These are phyloP conservation scores for Chaetodon auriga DNA, from an alignment of 2,113 vertebrate genomes.

Conservation along the genomic window DNA sequence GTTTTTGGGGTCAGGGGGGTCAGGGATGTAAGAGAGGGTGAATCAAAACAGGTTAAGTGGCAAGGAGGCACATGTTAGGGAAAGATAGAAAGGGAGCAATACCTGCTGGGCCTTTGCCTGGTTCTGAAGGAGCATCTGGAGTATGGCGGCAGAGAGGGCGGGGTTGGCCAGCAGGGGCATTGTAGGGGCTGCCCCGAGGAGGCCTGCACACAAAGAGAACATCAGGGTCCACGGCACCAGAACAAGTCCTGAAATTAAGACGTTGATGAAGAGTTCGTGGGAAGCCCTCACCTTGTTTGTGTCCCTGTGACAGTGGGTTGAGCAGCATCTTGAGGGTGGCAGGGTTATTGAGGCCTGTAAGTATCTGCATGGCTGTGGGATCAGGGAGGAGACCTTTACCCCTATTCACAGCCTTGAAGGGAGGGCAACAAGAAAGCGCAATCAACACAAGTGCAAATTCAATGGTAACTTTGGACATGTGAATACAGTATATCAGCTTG, in stretches of 20 bases:
- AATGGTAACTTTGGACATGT: not conserved
- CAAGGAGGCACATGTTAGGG: not conserved
- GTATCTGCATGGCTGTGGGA: constrained; percentile 91
- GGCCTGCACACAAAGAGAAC: constrained; percentile 78
- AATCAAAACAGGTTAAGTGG: constrained; percentile 20
- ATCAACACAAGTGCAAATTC: not conserved
- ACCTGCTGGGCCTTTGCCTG: constrained; percentile 91
- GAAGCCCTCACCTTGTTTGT: constrained; percentile 87
- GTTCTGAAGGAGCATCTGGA: constrained; percentile 92
- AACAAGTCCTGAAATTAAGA: not conserved
- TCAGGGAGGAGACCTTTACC: constrained; percentile 96
- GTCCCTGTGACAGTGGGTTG: constrained; percentile 87
- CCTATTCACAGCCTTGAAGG: constrained; percentile 88
- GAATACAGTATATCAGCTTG: not conserved
- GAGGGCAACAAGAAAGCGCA: not conserved
- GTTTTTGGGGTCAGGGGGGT: no score
- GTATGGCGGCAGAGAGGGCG: constrained; percentile 87
- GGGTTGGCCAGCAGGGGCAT: constrained; percentile 89
- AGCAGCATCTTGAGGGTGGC: constrained; percentile 92
- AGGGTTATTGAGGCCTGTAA: constrained; percentile 89
- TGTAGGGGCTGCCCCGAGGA: constrained; percentile 89
- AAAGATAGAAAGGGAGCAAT: not conserved
- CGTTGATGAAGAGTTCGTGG: not conserved
- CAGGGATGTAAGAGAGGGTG: constrained; percentile 21
- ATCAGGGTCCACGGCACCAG: not conserved